A percentile compares a stretch with the other conserved stretches of the same genome.
Evolutionary conservation across 2,888 invertebrate species (phyloP).

Genomic region (Itoplectis maculator): DNA sequence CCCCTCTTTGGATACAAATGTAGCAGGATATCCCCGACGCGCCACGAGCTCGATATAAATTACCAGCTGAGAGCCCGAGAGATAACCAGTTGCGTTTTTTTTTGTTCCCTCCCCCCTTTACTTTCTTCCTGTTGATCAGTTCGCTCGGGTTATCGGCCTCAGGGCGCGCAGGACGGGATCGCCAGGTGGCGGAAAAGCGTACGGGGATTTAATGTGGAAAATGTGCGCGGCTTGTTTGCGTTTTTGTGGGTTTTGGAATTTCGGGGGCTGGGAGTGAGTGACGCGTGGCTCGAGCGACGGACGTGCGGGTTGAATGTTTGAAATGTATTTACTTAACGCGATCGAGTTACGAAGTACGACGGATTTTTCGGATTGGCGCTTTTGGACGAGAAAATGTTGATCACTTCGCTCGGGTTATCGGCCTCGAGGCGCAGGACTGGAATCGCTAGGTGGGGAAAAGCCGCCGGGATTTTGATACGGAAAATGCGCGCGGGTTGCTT

Average conservation of each 20-base stretch:
- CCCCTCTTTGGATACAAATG: constrained; percentile 27
- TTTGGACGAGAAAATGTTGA: too few relatives aligned
- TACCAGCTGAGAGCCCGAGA: constrained; percentile 41
- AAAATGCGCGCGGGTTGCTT: not conserved
- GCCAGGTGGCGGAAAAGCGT: constrained; percentile 4
- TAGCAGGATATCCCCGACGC: constrained; percentile 17
- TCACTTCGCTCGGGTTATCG: constrained; percentile 20
- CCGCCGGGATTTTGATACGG: not conserved
- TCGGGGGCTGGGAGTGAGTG: too few relatives aligned
- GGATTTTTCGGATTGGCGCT: too few relatives aligned
- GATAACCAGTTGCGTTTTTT: constrained; percentile 43
- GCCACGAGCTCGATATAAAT: constrained; percentile 46
- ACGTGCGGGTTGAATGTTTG: too few relatives aligned
- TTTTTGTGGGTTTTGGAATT: too few relatives aligned
- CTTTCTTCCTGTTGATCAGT: constrained; percentile 24
- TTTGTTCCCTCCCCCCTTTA: not conserved
- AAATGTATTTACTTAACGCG: too few relatives aligned
- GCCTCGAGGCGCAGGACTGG: not conserved
- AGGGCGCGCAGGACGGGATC: not conserved
- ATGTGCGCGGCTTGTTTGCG: not conserved
- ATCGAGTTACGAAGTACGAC: too few relatives aligned
- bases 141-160: constrained; percentile 20
- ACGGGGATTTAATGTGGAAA: not conserved
- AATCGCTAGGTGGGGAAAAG: constrained; percentile 1
- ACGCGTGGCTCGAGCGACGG: too few relatives aligned